Percentiles rank a stretch among this genome's conserved stretches.
Evolutionary conservation across 1,140 invertebrate species (phyloP).

Genomic region (Calephelis virginiensis): DNA sequence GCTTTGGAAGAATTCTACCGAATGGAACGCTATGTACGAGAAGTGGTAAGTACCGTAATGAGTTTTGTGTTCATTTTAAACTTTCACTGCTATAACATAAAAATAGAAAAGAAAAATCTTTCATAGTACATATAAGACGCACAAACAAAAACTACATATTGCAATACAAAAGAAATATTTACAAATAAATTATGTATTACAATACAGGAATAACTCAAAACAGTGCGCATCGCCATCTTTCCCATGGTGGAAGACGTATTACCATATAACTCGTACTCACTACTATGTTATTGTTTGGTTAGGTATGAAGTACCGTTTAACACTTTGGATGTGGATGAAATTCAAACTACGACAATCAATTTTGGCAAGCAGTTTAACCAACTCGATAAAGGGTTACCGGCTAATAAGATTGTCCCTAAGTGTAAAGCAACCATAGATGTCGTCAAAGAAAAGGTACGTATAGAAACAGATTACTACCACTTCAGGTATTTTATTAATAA

Average conservation of each 20-base stretch:
- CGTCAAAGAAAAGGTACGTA: conserved; percentile 85
- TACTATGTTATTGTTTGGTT: background rate
- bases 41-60: conserved; percentile 44
- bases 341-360: conserved; percentile 83
- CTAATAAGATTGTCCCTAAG: conserved; percentile 86
- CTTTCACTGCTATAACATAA: no score
- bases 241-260: no score
- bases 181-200: no score
- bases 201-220: no score
- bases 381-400: conserved; percentile 87
- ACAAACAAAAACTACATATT: no score
- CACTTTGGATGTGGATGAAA: conserved; percentile 84
- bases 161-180: no score
- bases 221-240: no score
- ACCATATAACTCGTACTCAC: background rate
- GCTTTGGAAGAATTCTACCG: conserved; percentile 86
- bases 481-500: no score
- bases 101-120: no score
- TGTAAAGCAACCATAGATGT: conserved; percentile 87
- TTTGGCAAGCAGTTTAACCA: conserved; percentile 85
- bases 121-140: no score
- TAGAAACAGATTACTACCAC: no score
- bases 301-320: conserved; percentile 84
- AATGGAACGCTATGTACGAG: conserved; percentile 81
- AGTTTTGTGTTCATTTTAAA: background rate